Percentiles rank a stretch among this genome's conserved stretches.
Conservation (phyloP, 1,140 invertebrate genomes). For the Thaumetopoea pityocampa region DNA sequence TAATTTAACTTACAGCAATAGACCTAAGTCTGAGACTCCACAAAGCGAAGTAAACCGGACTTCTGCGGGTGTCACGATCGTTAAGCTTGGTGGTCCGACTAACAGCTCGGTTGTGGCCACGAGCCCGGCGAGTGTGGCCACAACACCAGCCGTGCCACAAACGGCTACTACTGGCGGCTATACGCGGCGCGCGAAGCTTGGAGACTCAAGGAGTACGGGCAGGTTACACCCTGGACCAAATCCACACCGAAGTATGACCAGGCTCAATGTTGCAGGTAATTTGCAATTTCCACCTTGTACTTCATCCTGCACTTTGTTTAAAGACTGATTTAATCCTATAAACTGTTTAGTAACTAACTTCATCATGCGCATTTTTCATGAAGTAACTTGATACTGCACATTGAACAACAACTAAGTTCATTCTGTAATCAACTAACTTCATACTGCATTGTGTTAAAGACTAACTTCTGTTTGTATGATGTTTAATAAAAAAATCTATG, state of each 20-base stretch:
- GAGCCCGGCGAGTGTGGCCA: constrained; percentile 29
- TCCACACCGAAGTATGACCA: constrained; percentile 84
- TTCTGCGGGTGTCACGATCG: constrained; percentile 84
- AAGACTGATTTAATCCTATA: no score
- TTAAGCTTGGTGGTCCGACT: constrained; percentile 81
- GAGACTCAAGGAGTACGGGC: constrained; percentile 83
- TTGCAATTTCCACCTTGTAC: no score
- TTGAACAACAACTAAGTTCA: no score
- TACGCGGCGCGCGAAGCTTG: constrained; percentile 79
- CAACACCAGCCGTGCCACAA: constrained; percentile 3
- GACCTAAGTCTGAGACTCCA: constrained; percentile 39
- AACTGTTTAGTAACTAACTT: no score
- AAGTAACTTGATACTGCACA: no score
- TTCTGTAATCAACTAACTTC: no score
- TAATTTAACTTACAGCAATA: no score
- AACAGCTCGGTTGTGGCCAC: constrained; percentile 9
- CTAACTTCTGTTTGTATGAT: no score
- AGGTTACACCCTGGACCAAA: constrained; percentile 81
- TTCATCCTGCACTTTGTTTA: no score
- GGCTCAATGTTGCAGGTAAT: constrained; percentile 82
- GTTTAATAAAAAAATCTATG: no score
- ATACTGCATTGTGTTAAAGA: no score
- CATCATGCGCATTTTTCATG: no score
- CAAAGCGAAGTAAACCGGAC: constrained; percentile 80
- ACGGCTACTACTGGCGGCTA: constrained; percentile 67